Percentiles rank a stretch among this genome's conserved stretches.
Evolutionary conservation across 1,140 invertebrate genomes (phyloP).

Genomic region (Centruroides vittatus): DNA sequence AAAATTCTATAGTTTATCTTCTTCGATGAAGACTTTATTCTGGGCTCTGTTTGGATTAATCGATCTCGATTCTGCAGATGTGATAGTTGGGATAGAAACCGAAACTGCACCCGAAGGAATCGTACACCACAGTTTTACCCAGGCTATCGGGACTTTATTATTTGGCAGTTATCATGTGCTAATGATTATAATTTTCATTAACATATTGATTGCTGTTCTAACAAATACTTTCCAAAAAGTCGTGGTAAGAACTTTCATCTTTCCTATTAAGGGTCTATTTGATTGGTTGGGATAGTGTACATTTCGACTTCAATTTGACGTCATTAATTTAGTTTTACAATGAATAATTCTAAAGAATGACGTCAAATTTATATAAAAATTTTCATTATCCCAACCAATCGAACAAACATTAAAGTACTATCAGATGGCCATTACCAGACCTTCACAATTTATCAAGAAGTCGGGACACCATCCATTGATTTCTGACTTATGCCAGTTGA

Average conservation of each 20-base stretch:
- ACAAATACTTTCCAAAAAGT: constrained; percentile 53
- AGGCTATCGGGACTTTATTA: constrained; percentile 41
- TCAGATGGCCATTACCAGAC: too few species aligned
- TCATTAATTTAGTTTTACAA: too few species aligned
- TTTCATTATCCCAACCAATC: too few species aligned
- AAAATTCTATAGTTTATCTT: not conserved
- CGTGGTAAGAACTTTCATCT: not conserved
- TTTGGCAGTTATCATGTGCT: constrained; percentile 48
- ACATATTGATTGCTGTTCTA: constrained; percentile 62
- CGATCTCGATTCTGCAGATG: constrained; percentile 1
- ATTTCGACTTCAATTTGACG: too few species aligned
- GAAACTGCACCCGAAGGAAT: not conserved
- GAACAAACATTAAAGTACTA: too few species aligned
- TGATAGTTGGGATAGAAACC: not conserved
- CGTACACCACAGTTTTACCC: constrained; percentile 37
- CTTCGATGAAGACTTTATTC: constrained; percentile 48
- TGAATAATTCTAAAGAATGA: too few species aligned
- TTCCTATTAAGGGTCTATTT: too few species aligned
- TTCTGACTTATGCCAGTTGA: too few species aligned
- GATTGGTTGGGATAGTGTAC: too few species aligned
- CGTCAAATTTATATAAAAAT: too few species aligned
- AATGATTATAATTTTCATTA: constrained; percentile 50
- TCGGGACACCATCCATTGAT: too few species aligned
- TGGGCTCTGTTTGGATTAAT: constrained; percentile 51
- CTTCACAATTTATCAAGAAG: too few species aligned